Evolutionary conservation across 2,888 invertebrate species (phyloP).

Genomic region (Cantharis lateralis): DNA sequence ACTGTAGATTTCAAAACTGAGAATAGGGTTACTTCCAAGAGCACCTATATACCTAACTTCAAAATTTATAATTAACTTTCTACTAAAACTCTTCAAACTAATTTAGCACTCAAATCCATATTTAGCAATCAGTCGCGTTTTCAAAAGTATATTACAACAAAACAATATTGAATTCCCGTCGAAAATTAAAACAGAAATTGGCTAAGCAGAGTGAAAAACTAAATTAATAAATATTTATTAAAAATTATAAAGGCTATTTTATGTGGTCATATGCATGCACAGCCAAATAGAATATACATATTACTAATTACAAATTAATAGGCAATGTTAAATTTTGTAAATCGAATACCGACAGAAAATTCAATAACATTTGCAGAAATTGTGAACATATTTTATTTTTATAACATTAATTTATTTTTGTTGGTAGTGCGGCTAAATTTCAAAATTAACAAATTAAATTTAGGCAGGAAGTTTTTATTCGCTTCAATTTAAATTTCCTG

Average conservation of each 20-base stretch:
- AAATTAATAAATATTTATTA: neutral
- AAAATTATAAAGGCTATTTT: neutral
- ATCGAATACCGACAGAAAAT: neutral
- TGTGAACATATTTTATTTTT: neutral
- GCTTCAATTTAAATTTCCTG: neutral
- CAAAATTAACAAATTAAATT: neutral
- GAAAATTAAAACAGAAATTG: neutral
- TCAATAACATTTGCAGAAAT: neutral
- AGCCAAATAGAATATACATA: neutral
- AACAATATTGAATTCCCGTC: neutral
- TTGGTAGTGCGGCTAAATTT: neutral
- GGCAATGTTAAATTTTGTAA: neutral
- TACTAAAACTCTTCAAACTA: neutral
- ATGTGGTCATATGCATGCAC: neutral
- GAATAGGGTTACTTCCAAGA: neutral
- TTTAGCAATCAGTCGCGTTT: neutral
- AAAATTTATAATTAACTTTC: neutral
- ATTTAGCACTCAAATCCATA: conserved; percentile 1
- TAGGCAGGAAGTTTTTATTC: neutral
- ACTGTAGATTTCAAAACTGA: neutral
- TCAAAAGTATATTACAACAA: neutral
- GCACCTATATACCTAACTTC: neutral
- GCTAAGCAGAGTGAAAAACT: neutral
- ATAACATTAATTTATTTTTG: neutral
- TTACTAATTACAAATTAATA: neutral